phyloP scores from a whole-genome alignment of 1,140 invertebrate species.

The Portunus trituberculatus region DNA sequence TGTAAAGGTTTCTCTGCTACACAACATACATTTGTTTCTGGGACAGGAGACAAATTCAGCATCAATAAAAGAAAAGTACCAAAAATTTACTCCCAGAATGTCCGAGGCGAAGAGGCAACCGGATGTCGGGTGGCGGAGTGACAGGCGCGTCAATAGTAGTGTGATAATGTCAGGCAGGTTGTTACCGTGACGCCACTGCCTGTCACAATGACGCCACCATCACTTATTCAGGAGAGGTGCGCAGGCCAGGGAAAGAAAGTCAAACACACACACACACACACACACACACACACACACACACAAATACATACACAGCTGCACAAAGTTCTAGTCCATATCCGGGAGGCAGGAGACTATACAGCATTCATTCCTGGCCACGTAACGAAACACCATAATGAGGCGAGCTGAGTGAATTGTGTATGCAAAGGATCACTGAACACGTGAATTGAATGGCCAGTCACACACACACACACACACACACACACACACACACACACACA shows the following conservation, averaged over 20 bases:
- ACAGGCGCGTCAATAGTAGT: conserved; percentile 1
- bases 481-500: too few species aligned
- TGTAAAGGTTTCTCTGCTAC: not conserved
- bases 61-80: not conserved
- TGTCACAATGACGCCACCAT: not conserved
- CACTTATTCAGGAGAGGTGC: not conserved
- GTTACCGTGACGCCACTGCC: not conserved
- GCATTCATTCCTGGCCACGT: too few species aligned
- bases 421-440: too few species aligned
- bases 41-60: conserved; percentile 21
- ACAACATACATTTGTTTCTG: not conserved
- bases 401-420: too few species aligned
- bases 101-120: too few species aligned
- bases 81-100: not conserved
- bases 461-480: too few species aligned
- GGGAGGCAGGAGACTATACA: too few species aligned
- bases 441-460: too few species aligned
- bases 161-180: conserved; percentile 28
- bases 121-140: not conserved
- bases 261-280: conserved; percentile 25
- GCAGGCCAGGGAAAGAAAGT: not conserved
- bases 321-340: not conserved
- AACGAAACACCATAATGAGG: too few species aligned
- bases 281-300: conserved; percentile 44
- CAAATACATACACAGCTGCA: conserved; percentile 29